Base-by-base conservation (phyloP, 2,888 invertebrate genomes). In the Tetropium fuscum region DNA sequence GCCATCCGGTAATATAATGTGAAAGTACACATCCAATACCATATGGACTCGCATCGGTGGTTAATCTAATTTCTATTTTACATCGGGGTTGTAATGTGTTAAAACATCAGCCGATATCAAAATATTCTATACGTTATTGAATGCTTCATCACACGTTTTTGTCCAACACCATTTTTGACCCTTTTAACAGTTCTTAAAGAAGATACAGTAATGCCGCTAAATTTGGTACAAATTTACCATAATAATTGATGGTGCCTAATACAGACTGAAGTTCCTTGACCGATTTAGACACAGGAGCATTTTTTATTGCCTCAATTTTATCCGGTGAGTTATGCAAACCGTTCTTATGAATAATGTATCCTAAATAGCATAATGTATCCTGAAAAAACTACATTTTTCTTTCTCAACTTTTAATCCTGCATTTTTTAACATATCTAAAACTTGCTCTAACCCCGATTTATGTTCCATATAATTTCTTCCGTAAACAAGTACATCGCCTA, bases 171-270 rank as follows among this genome's bases (percentile, higher is more conserved):
- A 57, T 13, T 43, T 44, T 0, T 22, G n/a, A 15, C 18, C 36
- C 36, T 57, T 49, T 44, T 56, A 36, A n/a, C 49, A 44, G 25
- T 16, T 49, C 34, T 38, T 51, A 36, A 22, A 51, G 27, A 2
- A 25, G 57, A 36, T 20, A 6, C 5, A 57, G 25, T 3, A 34
- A 7, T 2, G 34, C 51, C 3, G 57, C 32, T 34, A 44, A 15
- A 36, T 57, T 51, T 7, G 43, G 43, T 15, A 58, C 8, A 38
- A 51, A 45, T 38, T 45, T 44, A 4, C 49, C 38, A 16, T 57
- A 49, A 32, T 38, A 57, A 16, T 49, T 49, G 7, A 57, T 51
- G 7, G 36, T 13, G 4, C 43, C 51, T 34, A 49, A 32, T 6
- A 56, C 10, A 11, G 41, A 55, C 19, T 55, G 36, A 7, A 55